phyloP scores from a whole-genome alignment of 2,888 invertebrate species.

The Erebia aethiops region DNA sequence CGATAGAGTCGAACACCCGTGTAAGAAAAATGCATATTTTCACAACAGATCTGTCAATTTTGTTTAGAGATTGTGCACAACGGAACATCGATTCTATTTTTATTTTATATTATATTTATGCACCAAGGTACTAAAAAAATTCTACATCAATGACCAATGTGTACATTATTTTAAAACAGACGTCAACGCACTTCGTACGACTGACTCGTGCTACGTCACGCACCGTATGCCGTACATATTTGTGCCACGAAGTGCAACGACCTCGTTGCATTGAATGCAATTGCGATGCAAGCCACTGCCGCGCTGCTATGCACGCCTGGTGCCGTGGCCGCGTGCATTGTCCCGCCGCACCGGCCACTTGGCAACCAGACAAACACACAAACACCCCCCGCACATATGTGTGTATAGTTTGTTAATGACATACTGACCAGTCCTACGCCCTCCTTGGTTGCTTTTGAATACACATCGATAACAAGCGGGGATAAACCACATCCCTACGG shows the following conservation, averaged over 20 bases:
- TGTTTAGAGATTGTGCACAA: no score
- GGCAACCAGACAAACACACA: constrained; percentile 69
- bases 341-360: constrained; percentile 73
- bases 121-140: no score
- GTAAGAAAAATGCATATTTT: no score
- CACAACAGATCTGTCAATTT: no score
- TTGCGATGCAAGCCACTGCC: constrained; percentile 45
- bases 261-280: constrained; percentile 47
- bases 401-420: constrained; percentile 7
- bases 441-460: constrained; percentile 6
- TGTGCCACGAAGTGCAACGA: constrained; percentile 40
- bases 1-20: no score
- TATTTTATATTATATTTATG: no score
- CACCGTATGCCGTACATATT: constrained; percentile 10
- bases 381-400: constrained; percentile 38
- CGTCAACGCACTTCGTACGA: constrained; percentile 8
- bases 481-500: not conserved
- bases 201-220: constrained; percentile 3
- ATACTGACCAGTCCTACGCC: constrained; percentile 14
- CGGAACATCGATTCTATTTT: not conserved
- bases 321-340: constrained; percentile 64
- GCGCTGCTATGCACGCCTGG: constrained; percentile 65
- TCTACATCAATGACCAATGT: no score
- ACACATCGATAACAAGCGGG: not conserved
- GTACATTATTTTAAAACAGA: not conserved